Evolutionary conservation across 2,888 invertebrate species (phyloP).

Genomic region (Polymixis lichenea): DNA sequence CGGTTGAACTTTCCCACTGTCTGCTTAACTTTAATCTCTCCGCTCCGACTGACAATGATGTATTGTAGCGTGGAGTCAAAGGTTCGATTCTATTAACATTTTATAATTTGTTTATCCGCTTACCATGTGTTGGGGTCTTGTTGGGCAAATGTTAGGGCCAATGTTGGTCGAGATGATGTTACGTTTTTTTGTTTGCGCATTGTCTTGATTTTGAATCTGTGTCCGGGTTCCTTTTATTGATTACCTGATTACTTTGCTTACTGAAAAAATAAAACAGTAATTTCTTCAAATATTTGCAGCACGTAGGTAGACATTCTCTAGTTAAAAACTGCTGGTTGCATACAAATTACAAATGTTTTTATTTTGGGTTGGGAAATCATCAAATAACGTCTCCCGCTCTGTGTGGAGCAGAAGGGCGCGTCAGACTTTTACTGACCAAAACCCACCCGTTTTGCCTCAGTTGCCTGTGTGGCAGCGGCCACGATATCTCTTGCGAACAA

Average conservation of each 20-base stretch:
- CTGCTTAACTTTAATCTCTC: conserved; percentile 56
- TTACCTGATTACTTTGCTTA: background rate
- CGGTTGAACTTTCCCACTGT: conserved; percentile 63
- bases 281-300: background rate
- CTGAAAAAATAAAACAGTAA: too few species aligned
- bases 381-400: too few species aligned
- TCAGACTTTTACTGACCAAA: too few species aligned
- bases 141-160: conserved; percentile 47
- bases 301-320: too few species aligned
- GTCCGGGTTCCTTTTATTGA: background rate
- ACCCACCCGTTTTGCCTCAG: too few species aligned
- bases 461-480: too few species aligned
- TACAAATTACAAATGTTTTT: too few species aligned
- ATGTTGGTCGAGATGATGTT: conserved; percentile 22
- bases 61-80: conserved; percentile 85
- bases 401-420: too few species aligned
- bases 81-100: conserved; percentile 87
- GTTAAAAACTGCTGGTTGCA: too few species aligned
- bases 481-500: too few species aligned
- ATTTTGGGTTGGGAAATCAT: too few species aligned
- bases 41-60: conserved; percentile 82
- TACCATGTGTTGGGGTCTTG: conserved; percentile 49
- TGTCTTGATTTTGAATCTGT: background rate
- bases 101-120: conserved; percentile 83
- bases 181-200: background rate